These are phyloP conservation scores for Mycetomoellerius zeteki DNA, from an alignment of 1,140 invertebrate species.

Conservation along the genomic window DNA sequence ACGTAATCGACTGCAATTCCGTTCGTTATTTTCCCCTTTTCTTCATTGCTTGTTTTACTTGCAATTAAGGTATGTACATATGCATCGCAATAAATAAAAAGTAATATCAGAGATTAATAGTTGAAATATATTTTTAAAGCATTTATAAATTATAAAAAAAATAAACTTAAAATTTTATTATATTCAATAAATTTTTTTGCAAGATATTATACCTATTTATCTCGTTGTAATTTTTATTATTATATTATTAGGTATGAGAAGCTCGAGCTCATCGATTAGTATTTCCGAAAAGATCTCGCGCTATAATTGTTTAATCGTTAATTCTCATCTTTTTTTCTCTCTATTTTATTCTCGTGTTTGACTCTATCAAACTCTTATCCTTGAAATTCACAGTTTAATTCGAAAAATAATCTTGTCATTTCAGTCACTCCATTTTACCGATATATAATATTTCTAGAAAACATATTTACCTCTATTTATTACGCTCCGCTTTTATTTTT, in stretches of 20 bases:
- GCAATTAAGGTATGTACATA: background rate
- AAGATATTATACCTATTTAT: background rate
- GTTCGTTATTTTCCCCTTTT: conserved; percentile 2
- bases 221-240: background rate
- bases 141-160: background rate
- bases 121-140: background rate
- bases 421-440: background rate
- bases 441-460: background rate
- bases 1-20: conserved; percentile 1
- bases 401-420: conserved; percentile 12
- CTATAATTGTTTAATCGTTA: background rate
- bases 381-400: background rate
- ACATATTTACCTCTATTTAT: background rate
- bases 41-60: background rate
- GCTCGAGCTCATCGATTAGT: background rate
- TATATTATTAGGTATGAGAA: background rate
- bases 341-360: conserved; percentile 7
- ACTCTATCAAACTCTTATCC: background rate
- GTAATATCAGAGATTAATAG: background rate
- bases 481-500: background rate
- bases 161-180: background rate
- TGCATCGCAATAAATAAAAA: background rate
- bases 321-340: conserved; percentile 32
- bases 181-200: background rate
- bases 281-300: background rate